Conservation (phyloP, 1,140 invertebrate genomes). For the Drosophila sproati region DNA sequence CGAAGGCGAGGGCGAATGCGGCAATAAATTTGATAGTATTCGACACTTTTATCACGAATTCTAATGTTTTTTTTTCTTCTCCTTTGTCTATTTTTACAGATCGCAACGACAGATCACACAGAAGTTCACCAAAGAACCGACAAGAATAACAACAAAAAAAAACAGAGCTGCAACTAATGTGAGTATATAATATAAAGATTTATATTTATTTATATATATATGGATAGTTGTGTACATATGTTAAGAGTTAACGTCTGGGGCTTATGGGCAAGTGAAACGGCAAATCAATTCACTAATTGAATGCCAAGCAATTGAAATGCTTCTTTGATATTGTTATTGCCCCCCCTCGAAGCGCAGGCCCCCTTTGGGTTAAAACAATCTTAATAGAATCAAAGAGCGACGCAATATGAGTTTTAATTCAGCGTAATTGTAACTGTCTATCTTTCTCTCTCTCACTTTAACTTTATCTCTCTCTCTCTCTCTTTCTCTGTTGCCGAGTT, state of each 20-base stretch:
- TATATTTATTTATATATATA: not conserved
- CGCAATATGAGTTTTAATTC: conserved; percentile 73
- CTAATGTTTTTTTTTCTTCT: conserved; percentile 5
- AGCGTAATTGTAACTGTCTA: conserved; percentile 65
- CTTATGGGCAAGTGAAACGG: conserved; percentile 10
- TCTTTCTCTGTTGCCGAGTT: too few species aligned
- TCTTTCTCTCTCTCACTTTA: conserved; percentile 10
- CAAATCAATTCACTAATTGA: conserved; percentile 76
- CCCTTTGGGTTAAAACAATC: conserved; percentile 53
- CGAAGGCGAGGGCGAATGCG: conserved; percentile 27
- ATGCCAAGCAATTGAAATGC: conserved; percentile 68
- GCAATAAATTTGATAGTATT: conserved; percentile 74
- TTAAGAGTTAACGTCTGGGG: not conserved
- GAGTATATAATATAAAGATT: conserved; percentile 15
- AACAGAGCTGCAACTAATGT: conserved; percentile 23
- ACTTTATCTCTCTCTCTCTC: too few species aligned
- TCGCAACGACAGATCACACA: conserved; percentile 23
- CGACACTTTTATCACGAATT: conserved; percentile 73
- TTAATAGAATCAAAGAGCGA: conserved; percentile 80
- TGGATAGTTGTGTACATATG: not conserved
- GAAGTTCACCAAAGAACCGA: not conserved
- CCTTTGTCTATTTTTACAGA: not conserved
- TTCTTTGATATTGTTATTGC: conserved; percentile 69
- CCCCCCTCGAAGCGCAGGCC: conserved; percentile 26
- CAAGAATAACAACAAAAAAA: not conserved